Evolutionary conservation across 2,797 vertebrate species (phyloP).

Genomic region (Apogon hyalosoma): DNA sequence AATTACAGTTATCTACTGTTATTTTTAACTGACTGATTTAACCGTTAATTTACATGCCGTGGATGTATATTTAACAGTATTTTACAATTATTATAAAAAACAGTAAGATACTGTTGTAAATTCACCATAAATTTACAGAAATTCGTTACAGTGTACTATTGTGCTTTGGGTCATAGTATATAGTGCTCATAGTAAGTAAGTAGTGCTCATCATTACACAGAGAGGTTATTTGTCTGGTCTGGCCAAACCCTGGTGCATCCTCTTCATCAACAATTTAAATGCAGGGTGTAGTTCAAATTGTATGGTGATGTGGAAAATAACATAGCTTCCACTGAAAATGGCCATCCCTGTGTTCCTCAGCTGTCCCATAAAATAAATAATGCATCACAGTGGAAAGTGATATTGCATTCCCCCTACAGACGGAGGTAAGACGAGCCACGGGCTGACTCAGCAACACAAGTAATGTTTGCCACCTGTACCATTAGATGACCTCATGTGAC

Average conservation of each 20-base stretch:
- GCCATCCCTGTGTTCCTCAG: constrained; percentile 34
- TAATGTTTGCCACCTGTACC: constrained; percentile 26
- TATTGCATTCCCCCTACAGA: constrained; percentile 48
- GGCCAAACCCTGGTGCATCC: neutral
- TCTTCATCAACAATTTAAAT: constrained; percentile 33
- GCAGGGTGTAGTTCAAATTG: constrained; percentile 25
- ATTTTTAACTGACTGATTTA: too few species aligned
- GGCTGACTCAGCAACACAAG: constrained; percentile 47
- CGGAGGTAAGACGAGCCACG: constrained; percentile 63
- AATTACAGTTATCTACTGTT: too few species aligned
- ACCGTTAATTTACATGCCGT: too few species aligned
- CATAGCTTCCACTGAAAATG: constrained; percentile 21
- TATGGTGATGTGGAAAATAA: constrained; percentile 34
- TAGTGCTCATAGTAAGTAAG: too few species aligned
- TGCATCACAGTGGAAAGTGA: constrained; percentile 78
- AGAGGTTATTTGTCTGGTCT: neutral
- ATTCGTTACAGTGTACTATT: too few species aligned
- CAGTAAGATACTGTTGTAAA: too few species aligned
- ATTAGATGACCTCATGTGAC: constrained; percentile 17
- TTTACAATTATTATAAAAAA: too few species aligned
- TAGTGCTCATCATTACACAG: neutral
- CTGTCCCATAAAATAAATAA: constrained; percentile 73
- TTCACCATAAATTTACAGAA: too few species aligned
- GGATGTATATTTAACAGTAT: too few species aligned
- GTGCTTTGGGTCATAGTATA: too few species aligned